Conservation (phyloP, 2,113 vertebrate genomes). For the Donacobius atricapilla region DNA sequence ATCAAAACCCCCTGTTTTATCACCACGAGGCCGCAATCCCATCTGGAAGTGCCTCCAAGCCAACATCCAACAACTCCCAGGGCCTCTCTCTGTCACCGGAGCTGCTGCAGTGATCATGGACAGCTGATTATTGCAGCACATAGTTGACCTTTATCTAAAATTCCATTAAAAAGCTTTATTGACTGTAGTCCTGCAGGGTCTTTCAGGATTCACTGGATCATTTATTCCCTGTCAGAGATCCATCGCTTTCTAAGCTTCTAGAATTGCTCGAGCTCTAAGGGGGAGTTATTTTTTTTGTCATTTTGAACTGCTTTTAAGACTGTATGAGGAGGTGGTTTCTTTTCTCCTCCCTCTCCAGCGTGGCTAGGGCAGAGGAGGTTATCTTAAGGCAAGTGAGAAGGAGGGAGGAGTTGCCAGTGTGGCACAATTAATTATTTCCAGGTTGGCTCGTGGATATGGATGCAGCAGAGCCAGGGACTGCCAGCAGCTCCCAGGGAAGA, state of each 20-base stretch:
- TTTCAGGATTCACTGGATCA: constrained; percentile 35
- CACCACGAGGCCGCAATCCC: rapidly evolving
- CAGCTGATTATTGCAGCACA: constrained; percentile 24
- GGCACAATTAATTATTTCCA: background rate
- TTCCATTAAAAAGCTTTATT: constrained; percentile 55
- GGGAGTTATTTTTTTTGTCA: background rate
- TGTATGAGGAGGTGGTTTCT: background rate
- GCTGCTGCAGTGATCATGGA: background rate
- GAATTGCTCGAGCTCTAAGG: background rate
- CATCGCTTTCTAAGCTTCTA: background rate
- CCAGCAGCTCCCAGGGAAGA: background rate
- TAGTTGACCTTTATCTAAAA: constrained; percentile 57
- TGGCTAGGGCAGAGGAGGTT: background rate
- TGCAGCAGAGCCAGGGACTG: background rate
- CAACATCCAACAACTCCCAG: background rate
- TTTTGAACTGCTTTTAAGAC: background rate
- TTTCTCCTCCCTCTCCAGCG: background rate
- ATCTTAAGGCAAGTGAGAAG: background rate
- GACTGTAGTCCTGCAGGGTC: constrained; percentile 12
- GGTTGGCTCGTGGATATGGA: rapidly evolving
- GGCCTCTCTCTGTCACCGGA: background rate
- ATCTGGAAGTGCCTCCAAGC: background rate
- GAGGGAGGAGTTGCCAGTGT: background rate
- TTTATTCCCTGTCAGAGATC: constrained; percentile 24
- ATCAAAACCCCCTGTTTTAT: background rate